phyloP scores from a whole-genome alignment of 2,113 vertebrate genomes.

The Alces alces region DNA sequence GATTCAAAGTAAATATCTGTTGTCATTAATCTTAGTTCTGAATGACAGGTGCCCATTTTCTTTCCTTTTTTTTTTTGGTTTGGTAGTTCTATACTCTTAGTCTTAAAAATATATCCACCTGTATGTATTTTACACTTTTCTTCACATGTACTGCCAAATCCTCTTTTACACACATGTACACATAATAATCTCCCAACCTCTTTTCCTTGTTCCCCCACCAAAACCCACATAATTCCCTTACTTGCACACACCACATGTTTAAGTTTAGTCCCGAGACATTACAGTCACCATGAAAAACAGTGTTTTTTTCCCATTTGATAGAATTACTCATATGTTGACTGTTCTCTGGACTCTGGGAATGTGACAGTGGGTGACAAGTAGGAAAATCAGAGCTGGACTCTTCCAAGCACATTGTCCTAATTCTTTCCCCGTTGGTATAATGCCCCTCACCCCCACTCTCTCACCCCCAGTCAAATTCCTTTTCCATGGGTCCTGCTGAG shows the following conservation, averaged over 20 bases:
- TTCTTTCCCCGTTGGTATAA: not conserved
- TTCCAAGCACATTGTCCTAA: slow-evolving; percentile 42
- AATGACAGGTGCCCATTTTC: not conserved
- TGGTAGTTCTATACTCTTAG: not conserved
- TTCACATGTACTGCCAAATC: not conserved
- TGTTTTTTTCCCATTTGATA: slow-evolving; percentile 48
- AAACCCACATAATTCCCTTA: not conserved
- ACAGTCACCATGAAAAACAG: slow-evolving; percentile 51
- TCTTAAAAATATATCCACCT: not conserved
- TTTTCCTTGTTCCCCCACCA: not conserved
- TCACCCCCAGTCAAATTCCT: slow-evolving; percentile 80
- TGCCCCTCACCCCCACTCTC: accelerated
- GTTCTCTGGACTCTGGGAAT: slow-evolving; percentile 63
- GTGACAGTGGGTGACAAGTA: slow-evolving; percentile 61
- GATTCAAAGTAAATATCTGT: not conserved
- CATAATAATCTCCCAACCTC: not conserved
- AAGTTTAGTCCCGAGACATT: slow-evolving; percentile 43
- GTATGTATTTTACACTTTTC: not conserved
- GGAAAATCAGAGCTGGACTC: slow-evolving; percentile 59
- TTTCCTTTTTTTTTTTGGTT: not conserved
- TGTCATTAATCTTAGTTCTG: not conserved
- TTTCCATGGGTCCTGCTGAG: slow-evolving; percentile 85
- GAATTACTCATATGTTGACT: slow-evolving; percentile 61
- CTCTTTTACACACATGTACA: not conserved
- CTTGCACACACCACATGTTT: not conserved